Evolutionary conservation across 2,888 invertebrate genomes (phyloP).

Genomic region (Luffia ferchaultella): DNA sequence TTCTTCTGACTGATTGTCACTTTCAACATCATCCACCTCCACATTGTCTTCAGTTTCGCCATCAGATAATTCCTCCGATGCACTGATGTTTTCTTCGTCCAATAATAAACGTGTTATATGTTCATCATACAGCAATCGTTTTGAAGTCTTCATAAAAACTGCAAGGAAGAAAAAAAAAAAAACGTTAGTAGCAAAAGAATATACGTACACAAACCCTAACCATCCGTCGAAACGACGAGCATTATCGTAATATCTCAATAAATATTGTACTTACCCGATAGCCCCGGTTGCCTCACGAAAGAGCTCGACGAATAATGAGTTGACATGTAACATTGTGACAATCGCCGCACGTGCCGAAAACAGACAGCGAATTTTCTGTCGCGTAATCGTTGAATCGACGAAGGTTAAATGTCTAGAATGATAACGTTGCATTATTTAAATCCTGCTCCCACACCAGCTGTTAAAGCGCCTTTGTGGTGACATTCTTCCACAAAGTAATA

Average conservation of each 20-base stretch:
- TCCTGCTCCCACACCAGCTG: too few relatives aligned
- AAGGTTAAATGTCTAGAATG: background rate
- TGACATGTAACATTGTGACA: background rate
- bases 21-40: background rate
- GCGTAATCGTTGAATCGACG: background rate
- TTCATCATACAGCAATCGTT: too few relatives aligned
- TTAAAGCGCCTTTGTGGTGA: too few relatives aligned
- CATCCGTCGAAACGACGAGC: background rate
- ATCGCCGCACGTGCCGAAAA: background rate
- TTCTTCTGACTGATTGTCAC: background rate
- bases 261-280: background rate
- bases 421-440: too few relatives aligned
- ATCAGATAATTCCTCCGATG: background rate
- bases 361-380: background rate
- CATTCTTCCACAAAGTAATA: too few relatives aligned
- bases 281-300: background rate
- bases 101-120: background rate
- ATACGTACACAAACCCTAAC: too few relatives aligned
- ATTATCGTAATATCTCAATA: background rate
- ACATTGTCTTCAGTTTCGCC: background rate
- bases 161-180: too few relatives aligned
- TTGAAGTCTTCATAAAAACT: too few relatives aligned
- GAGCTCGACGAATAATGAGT: background rate
- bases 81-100: background rate
- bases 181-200: too few relatives aligned